Conservation (phyloP, 1,140 invertebrate species). For the Bombus picipes region DNA sequence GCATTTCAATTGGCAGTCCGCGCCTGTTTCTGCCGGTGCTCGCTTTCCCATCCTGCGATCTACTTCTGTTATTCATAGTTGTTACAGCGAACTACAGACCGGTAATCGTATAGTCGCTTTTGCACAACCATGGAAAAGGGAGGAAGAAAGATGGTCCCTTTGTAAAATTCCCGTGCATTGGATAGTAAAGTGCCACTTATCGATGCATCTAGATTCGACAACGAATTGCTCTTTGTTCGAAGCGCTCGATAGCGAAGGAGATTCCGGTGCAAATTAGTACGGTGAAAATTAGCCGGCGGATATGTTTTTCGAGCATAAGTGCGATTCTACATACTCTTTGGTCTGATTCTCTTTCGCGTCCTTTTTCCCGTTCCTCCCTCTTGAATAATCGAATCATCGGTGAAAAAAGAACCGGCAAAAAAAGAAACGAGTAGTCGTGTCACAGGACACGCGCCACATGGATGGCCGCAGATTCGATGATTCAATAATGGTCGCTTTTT, state of each 20-base stretch:
- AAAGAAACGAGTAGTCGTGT: slow-evolving; percentile 50
- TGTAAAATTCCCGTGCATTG: neutral
- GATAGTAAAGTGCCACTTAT: neutral
- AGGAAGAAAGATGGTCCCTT: neutral
- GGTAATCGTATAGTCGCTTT: neutral
- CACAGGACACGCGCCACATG: slow-evolving; percentile 44
- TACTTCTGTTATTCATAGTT: slow-evolving; percentile 19
- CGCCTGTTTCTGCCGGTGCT: slow-evolving; percentile 41
- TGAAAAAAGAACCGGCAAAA: slow-evolving; percentile 40
- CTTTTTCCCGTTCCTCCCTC: slow-evolving; percentile 9
- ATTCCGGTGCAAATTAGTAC: slow-evolving; percentile 14
- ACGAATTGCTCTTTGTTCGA: neutral
- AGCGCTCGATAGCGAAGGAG: neutral
- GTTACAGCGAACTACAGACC: neutral
- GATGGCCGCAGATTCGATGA: slow-evolving; percentile 34
- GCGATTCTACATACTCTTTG: neutral
- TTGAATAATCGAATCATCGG: slow-evolving; percentile 44
- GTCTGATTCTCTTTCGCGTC: slow-evolving; percentile 42
- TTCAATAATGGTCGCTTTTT: slow-evolving; percentile 31
- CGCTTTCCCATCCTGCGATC: slow-evolving; percentile 47
- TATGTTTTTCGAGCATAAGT: slow-evolving; percentile 12
- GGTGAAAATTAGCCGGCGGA: neutral
- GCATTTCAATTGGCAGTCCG: slow-evolving; percentile 56
- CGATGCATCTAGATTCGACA: neutral
- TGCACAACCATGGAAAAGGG: neutral